Evolutionary conservation across 2,797 vertebrate species (phyloP), one percentile per base, ranked within the genome.

Genomic region (Scarus forsteni): DNA sequence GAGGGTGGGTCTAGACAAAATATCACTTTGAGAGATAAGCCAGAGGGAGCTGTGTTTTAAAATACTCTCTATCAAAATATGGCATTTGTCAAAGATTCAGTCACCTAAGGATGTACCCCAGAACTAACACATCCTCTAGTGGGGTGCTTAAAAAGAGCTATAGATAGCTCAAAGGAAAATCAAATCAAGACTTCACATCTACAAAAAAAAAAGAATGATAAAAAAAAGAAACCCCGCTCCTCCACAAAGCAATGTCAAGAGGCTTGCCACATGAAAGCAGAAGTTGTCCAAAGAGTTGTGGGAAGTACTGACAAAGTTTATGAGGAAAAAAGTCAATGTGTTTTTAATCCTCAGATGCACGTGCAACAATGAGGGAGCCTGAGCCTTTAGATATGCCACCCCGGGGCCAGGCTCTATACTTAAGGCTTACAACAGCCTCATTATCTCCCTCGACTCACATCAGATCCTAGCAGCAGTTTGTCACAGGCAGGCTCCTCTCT

Each of bases 361-460:
- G 80, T 86, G 87, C 87, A 91, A 90, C 90, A 93, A 90, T 86
- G 86, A 92, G 73, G 87, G 84, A 90, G 81, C 80, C 80, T 66
- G 61, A 76, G 83, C 68, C 61, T 81, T 86, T 71, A 88, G 91
- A 92, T 89, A 86, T 83, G 88, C 76, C 86, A 88, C 90, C 91
- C 92, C 86, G 60, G 88, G 87, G 92, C 89, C 88, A 87, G 87
- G 89, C 85, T 90, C 92, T 87, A 86, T 92, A 94, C 92, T 94
- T 93, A 94, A 92, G 89, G 88, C 91, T 93, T 93, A 94, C 92
- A 94, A 93, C 93, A 90, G 90, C 89, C 93, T 94, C 92, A 93
- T 94, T 94, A 94, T 93, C 93, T 92, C 80, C 87, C 88, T 90
- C 87, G 85, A 86, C 91, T 93, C 92, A 91, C 90, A 92, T 93